Percentiles rank a stretch among this genome's conserved stretches.
phyloP scores from a whole-genome alignment of 1,140 invertebrate genomes.

The Rhizoglyphus robini region DNA sequence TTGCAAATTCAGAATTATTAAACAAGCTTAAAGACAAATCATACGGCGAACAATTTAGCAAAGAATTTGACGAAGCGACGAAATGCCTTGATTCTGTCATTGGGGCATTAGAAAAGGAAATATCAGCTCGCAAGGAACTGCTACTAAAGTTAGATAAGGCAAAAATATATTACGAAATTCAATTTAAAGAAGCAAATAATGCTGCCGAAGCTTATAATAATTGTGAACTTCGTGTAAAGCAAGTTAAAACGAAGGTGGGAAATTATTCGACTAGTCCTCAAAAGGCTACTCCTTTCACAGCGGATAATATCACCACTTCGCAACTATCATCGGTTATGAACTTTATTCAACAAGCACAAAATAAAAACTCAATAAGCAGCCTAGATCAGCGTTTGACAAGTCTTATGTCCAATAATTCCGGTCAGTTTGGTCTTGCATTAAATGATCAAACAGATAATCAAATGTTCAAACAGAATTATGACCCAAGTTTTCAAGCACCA shows the following conservation, averaged over 20 bases:
- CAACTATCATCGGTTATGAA: conserved; percentile 26
- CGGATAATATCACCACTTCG: background rate
- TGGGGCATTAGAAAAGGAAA: conserved; percentile 58
- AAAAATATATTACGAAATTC: conserved; percentile 71
- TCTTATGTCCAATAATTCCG: conserved; percentile 27
- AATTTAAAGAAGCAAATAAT: conserved; percentile 77
- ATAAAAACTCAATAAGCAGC: conserved; percentile 21
- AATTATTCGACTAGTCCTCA: conserved; percentile 44
- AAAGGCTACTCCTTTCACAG: conserved; percentile 39
- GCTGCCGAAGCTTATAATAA: conserved; percentile 86
- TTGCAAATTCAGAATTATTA: conserved; percentile 14
- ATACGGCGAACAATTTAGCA: conserved; percentile 69
- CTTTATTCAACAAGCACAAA: conserved; percentile 21
- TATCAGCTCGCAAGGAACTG: conserved; percentile 59
- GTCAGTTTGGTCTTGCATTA: conserved; percentile 23
- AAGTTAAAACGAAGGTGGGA: conserved; percentile 64
- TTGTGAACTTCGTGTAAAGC: conserved; percentile 69
- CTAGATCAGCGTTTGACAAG: conserved; percentile 27
- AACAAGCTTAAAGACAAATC: conserved; percentile 47
- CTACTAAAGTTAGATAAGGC: conserved; percentile 59
- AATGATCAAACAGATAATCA: conserved; percentile 18
- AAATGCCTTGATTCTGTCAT: conserved; percentile 63
- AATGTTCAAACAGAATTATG: conserved; percentile 16
- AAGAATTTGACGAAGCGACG: conserved; percentile 66
- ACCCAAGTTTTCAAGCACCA: background rate